Percentiles rank a stretch among this genome's conserved stretches.
Conservation (phyloP, 2,797 vertebrate genomes). For the Eupleurogrammus muticus region DNA sequence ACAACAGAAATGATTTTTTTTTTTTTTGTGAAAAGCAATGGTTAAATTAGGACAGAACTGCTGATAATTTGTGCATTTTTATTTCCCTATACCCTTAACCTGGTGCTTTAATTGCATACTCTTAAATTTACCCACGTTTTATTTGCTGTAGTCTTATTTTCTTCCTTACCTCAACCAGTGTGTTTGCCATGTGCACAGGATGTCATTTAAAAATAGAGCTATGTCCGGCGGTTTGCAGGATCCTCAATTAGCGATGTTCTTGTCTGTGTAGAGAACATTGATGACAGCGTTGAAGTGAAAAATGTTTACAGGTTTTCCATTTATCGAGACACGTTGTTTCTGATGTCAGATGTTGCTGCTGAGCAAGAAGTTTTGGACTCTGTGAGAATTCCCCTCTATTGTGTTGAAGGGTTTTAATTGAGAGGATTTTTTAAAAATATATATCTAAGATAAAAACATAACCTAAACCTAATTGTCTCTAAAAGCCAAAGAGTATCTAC, state of each 20-base stretch:
- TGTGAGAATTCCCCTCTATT: not conserved
- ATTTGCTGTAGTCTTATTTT: not conserved
- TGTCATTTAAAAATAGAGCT: not conserved
- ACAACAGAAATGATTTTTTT: no score
- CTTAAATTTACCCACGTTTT: not conserved
- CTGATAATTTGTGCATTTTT: not conserved
- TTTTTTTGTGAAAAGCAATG: no score
- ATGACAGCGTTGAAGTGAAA: not conserved
- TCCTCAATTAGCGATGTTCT: not conserved
- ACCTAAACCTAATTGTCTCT: not conserved
- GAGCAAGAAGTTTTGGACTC: not conserved
- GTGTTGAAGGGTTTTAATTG: not conserved
- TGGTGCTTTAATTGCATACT: not conserved
- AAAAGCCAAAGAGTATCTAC: not conserved
- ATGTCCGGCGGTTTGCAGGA: not conserved
- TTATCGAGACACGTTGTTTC: not conserved
- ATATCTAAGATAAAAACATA: not conserved
- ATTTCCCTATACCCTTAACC: not conserved
- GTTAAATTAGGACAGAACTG: not conserved
- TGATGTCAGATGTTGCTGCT: no score
- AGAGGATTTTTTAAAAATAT: not conserved
- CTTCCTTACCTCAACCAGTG: not conserved
- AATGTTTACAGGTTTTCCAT: constrained; percentile 7
- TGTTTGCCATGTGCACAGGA: not conserved
- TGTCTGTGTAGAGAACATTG: not conserved